These are phyloP conservation scores for Melanchra persicariae DNA, from an alignment of 2,888 invertebrate species.

Conservation along the genomic window DNA sequence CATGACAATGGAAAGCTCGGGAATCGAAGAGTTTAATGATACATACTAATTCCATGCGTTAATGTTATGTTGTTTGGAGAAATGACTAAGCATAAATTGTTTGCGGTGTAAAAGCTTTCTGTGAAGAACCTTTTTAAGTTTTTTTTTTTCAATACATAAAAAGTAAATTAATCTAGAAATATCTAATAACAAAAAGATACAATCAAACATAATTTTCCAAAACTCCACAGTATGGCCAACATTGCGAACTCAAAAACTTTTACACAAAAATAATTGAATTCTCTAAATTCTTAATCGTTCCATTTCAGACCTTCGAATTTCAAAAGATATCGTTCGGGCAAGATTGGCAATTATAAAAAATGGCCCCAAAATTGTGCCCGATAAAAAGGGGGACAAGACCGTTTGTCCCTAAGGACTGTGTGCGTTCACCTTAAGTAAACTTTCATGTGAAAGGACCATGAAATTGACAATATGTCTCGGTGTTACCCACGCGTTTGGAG, in stretches of 20 bases:
- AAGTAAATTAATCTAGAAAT: not conserved
- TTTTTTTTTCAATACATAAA: too few species aligned
- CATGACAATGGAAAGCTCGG: too few species aligned
- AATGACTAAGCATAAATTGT: too few species aligned
- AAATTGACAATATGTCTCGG: conserved; percentile 59
- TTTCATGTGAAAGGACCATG: conserved; percentile 45
- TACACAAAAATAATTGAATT: conserved; percentile 73
- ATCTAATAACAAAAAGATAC: not conserved
- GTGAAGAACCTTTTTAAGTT: too few species aligned
- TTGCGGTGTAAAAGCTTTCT: too few species aligned
- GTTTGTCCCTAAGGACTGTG: conserved; percentile 59
- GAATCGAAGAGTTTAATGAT: too few species aligned
- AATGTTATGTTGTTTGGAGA: too few species aligned
- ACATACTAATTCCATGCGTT: too few species aligned
- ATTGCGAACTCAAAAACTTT: conserved; percentile 29
- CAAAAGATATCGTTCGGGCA: conserved; percentile 66
- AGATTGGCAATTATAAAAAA: conserved; percentile 85
- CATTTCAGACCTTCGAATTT: conserved; percentile 61
- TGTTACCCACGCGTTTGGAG: conserved; percentile 24
- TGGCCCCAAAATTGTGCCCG: conserved; percentile 74
- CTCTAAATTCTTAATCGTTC: conserved; percentile 72
- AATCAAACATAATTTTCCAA: not conserved
- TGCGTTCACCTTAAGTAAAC: conserved; percentile 61
- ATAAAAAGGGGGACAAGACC: conserved; percentile 67
- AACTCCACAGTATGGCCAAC: not conserved